These are phyloP conservation scores for Aurelia aurita complex sp. Pacific DNA, from an alignment of 30 jellyfish, hydroid and myxozoan genomes.

Conservation along the genomic window DNA sequence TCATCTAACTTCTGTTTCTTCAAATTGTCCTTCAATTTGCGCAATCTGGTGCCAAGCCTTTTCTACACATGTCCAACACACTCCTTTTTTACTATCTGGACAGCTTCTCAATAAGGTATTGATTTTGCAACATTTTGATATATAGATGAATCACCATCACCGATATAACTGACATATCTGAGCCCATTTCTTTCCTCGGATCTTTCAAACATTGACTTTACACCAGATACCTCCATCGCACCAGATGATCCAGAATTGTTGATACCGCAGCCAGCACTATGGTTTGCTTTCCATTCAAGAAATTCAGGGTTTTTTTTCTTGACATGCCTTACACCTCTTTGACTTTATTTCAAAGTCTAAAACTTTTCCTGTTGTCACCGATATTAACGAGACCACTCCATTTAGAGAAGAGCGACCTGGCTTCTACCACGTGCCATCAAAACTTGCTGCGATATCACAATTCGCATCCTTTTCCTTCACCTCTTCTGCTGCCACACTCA, in stretches of 20 bases:
- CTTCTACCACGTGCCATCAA: constrained; percentile 60
- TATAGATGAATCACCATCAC: too few relatives aligned
- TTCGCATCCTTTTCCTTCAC: not conserved
- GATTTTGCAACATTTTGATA: too few relatives aligned
- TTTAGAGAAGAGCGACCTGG: constrained; percentile 42
- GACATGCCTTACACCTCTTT: constrained; percentile 19
- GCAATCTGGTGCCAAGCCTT: too few relatives aligned
- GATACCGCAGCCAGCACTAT: not conserved
- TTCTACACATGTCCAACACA: too few relatives aligned
- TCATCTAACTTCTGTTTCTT: too few relatives aligned
- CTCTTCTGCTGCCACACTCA: constrained; percentile 21
- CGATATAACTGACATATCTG: too few relatives aligned
- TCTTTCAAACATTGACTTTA: too few relatives aligned
- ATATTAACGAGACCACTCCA: constrained; percentile 24
- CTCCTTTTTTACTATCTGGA: too few relatives aligned
- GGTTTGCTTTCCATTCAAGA: not conserved
- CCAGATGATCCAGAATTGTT: not conserved
- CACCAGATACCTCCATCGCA: not conserved
- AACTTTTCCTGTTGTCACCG: constrained; percentile 9
- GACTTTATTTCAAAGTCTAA: constrained; percentile 15
- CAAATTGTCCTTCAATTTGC: too few relatives aligned
- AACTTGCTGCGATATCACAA: constrained; percentile 23
- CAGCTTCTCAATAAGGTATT: too few relatives aligned
- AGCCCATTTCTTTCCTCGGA: too few relatives aligned
- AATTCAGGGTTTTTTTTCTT: not conserved